Conservation (phyloP, 2,797 vertebrate genomes). For the Chrosomus eos region DNA sequence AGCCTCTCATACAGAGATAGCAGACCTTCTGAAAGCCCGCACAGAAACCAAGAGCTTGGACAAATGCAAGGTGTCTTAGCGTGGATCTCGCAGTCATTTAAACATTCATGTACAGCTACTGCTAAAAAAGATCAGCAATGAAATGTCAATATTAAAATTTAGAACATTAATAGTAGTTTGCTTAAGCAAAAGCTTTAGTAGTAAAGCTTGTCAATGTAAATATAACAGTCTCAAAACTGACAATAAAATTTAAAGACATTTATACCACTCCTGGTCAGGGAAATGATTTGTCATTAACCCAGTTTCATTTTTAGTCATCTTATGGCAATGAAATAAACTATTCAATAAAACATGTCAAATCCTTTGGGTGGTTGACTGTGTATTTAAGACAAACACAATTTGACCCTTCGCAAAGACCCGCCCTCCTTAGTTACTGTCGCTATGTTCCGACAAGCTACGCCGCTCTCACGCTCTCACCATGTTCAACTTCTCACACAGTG, state of each 20-base stretch:
- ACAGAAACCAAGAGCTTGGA: conserved; percentile 67
- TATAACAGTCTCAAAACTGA: not conserved
- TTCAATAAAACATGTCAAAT: not conserved
- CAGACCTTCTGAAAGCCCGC: conserved; percentile 76
- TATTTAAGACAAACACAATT: not conserved
- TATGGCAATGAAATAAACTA: not conserved
- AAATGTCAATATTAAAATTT: conserved; percentile 3
- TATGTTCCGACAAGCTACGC: too few species aligned
- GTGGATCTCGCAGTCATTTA: not conserved
- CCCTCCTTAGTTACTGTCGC: too few species aligned
- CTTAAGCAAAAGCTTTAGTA: too few species aligned
- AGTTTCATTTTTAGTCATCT: not conserved
- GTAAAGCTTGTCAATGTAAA: conserved; percentile 3
- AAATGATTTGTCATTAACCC: not conserved
- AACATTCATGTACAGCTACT: conserved; percentile 12
- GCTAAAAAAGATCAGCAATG: not conserved
- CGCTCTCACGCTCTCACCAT: too few species aligned
- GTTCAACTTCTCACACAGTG: too few species aligned
- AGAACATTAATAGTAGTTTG: not conserved
- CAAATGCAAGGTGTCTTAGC: conserved; percentile 56
- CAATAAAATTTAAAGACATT: not conserved
- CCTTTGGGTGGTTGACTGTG: not conserved
- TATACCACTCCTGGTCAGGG: not conserved
- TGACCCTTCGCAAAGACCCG: too few species aligned
- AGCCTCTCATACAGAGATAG: conserved; percentile 76